Base-by-base conservation (phyloP, 2,888 invertebrate species). In the Diadromus collaris region DNA sequence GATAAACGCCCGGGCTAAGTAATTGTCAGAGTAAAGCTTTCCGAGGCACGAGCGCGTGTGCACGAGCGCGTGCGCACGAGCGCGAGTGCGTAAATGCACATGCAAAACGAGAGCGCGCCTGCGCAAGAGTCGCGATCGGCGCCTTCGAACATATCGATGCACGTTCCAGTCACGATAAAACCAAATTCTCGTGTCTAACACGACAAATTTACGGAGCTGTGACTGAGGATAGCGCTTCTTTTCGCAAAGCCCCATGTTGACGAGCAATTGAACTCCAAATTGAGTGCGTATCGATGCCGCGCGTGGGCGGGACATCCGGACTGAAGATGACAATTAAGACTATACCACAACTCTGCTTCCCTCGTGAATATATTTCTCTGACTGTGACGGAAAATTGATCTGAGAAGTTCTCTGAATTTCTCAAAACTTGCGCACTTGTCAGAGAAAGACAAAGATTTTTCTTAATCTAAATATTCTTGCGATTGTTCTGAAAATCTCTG, bases 141-240 rank as follows among this genome's bases (percentile, higher is more conserved):
- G 65, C 51, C 51, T 54, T 51, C n/a, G 34, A 19, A 54, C 51
- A 51, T 67, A 67, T 67, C 51, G 65, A 67, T n/a, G 38, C 65
- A 65, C 51, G 51, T 21, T 32, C 24, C 34, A 24, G 21, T 29
- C 16, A 6, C 24, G 51, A 67, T 67, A 61, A 56, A 32, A 67
- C 44, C 24, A 54, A 67, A 56, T 77, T 71, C 65, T 44, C 54
- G 48, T 24, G 48, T 56, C 61, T 67, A 71, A 76, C 41, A 13
- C n/a, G 46, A 70, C 60, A 44, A 67, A 58, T 32, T n/a, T 38
- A 44, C 54, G 2, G n/a, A 21, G 27, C 41, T 56, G 54, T 27
- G 19, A 19, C 19, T 6, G 16, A 10, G 60, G 65, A 76, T 70
- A 76, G 64, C 70, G 76, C 58, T 67, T 67, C 24, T 54, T 21